Conservation (phyloP, 2,888 invertebrate species). For the Lapara coniferarum region DNA sequence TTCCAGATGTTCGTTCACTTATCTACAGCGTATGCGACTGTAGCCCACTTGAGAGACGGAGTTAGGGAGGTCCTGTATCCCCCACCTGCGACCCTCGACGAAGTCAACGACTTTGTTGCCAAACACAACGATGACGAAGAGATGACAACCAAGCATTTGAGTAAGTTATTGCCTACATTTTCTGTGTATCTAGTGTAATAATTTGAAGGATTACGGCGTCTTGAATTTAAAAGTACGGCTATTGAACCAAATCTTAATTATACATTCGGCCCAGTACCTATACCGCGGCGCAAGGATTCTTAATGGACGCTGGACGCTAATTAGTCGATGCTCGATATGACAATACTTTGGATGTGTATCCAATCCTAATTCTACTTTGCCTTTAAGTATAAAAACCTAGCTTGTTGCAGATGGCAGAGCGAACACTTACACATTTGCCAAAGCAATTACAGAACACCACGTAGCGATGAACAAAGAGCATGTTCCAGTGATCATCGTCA, state of each 20-base stretch:
- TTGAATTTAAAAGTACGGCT: too few relatives aligned
- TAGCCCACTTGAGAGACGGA: conserved; percentile 35
- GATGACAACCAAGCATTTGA: conserved; percentile 41
- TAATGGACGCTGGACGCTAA: too few relatives aligned
- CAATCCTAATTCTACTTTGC: too few relatives aligned
- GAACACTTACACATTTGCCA: conserved; percentile 8
- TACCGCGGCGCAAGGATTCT: too few relatives aligned
- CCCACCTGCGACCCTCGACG: conserved; percentile 57
- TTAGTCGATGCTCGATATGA: too few relatives aligned
- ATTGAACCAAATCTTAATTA: too few relatives aligned
- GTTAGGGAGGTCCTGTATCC: conserved; percentile 58
- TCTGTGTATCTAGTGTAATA: too few relatives aligned
- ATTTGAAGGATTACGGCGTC: too few relatives aligned
- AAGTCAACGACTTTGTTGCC: conserved; percentile 40
- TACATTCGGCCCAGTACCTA: too few relatives aligned
- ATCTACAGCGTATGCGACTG: conserved; percentile 59
- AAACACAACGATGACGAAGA: conserved; percentile 36
- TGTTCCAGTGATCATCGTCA: background rate
- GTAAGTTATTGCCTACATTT: conserved; percentile 44
- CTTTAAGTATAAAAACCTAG: too few relatives aligned
- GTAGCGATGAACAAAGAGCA: background rate
- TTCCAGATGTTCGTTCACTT: conserved; percentile 56
- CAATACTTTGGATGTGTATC: too few relatives aligned
- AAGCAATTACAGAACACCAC: background rate
- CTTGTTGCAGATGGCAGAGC: background rate